A percentile compares a stretch with the other conserved stretches of the same genome.
Evolutionary conservation across 1,140 invertebrate genomes (phyloP).

Genomic region (Apocrypta bakeri): DNA sequence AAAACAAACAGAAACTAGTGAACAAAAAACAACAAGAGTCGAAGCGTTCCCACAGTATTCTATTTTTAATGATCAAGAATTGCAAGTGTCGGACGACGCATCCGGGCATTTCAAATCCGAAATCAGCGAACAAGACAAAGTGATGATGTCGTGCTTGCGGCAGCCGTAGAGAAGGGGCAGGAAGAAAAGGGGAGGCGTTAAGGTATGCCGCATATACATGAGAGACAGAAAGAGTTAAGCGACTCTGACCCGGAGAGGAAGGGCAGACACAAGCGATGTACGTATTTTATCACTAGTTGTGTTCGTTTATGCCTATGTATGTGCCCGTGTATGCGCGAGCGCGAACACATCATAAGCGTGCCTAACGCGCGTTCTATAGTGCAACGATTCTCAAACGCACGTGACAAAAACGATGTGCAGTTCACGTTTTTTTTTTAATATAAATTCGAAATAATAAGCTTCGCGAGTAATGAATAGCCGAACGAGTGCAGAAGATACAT

Average conservation of each 20-base stretch:
- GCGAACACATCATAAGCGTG: conserved; percentile 65
- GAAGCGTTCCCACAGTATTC: conserved; percentile 42
- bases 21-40: background rate
- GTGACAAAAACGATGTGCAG: background rate
- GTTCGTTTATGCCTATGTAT: background rate
- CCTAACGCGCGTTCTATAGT: conserved; percentile 60
- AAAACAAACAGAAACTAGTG: background rate
- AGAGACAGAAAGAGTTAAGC: conserved; percentile 46
- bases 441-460: conserved; percentile 45
- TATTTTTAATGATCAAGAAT: conserved; percentile 48
- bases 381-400: background rate
- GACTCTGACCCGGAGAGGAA: conserved; percentile 26
- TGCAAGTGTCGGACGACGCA: conserved; percentile 23
- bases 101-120: conserved; percentile 46
- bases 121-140: conserved; percentile 50
- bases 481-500: background rate
- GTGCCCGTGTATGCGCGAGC: conserved; percentile 52
- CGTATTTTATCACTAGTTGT: background rate
- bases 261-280: conserved; percentile 15
- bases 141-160: conserved; percentile 6
- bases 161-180: background rate
- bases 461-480: background rate
- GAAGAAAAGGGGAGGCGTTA: conserved; percentile 44
- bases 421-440: too few relatives aligned
- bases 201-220: conserved; percentile 56